Evolutionary conservation across 2,113 vertebrate genomes (phyloP).

Genomic region (Corvus hawaiiensis): DNA sequence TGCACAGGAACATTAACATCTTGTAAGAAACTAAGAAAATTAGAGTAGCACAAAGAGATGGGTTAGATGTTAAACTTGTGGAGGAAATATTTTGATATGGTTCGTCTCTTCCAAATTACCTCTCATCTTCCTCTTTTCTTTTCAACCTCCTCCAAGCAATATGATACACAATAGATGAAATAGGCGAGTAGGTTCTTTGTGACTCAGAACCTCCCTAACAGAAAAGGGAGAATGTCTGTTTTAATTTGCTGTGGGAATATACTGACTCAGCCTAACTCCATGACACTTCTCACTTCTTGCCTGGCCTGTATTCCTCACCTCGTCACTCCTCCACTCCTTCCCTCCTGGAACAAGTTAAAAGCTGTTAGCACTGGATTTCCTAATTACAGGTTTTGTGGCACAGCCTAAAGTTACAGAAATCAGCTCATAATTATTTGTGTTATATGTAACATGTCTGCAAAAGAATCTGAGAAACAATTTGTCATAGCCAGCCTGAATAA

Average conservation of each 20-base stretch:
- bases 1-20: background rate
- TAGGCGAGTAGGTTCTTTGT: conserved; percentile 36
- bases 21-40: background rate
- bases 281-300: background rate
- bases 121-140: conserved; percentile 40
- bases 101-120: conserved; percentile 33
- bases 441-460: background rate
- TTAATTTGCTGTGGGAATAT: conserved; percentile 10
- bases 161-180: conserved; percentile 50
- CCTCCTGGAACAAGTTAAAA: background rate
- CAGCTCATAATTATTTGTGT: background rate
- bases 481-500: background rate
- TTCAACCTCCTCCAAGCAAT: conserved; percentile 36
- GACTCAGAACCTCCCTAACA: conserved; percentile 40
- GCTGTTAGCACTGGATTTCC: background rate
- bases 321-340: background rate
- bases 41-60: background rate
- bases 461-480: background rate
- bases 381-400: background rate
- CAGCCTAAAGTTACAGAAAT: background rate
- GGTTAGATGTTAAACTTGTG: conserved; percentile 26
- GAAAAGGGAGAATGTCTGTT: background rate
- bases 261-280: background rate
- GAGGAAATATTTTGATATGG: conserved; percentile 57
- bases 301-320: background rate